These are phyloP conservation scores for Andrena camellia DNA, from an alignment of 2,888 invertebrate species.

Conservation along the genomic window DNA sequence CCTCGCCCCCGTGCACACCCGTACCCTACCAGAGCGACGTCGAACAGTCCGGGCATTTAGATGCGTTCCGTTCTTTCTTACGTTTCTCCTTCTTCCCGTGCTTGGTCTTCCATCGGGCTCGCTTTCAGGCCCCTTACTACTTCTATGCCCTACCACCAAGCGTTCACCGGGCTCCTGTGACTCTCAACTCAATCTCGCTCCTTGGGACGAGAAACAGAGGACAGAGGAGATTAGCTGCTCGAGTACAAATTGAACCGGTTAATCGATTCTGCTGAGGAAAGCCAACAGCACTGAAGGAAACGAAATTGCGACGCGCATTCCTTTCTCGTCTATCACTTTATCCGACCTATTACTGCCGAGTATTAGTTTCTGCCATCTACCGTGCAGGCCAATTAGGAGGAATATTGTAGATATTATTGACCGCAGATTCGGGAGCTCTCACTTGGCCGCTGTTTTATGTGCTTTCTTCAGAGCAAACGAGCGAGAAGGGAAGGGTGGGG, in stretches of 20 bases:
- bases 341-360: too few relatives aligned
- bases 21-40: conserved; percentile 55
- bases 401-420: background rate
- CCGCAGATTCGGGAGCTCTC: too few relatives aligned
- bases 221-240: conserved; percentile 43
- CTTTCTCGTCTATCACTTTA: background rate
- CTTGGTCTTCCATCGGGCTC: conserved; percentile 49
- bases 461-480: background rate
- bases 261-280: conserved; percentile 29
- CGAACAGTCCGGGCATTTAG: conserved; percentile 71
- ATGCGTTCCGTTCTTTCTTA: conserved; percentile 65
- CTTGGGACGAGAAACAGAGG: conserved; percentile 12
- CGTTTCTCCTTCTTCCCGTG: conserved; percentile 57
- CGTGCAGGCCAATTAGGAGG: background rate
- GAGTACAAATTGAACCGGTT: conserved; percentile 56
- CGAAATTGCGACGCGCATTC: conserved; percentile 4
- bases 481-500: background rate
- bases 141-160: conserved; percentile 54
- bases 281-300: background rate
- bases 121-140: conserved; percentile 60
- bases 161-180: conserved; percentile 47
- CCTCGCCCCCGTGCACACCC: conserved; percentile 61
- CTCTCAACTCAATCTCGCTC: conserved; percentile 53
- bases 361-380: background rate
- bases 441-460: background rate